Evolutionary conservation across 2,888 invertebrate species (phyloP), one percentile per base, ranked within the genome.

Genomic region (Lasioglossum morio): DNA sequence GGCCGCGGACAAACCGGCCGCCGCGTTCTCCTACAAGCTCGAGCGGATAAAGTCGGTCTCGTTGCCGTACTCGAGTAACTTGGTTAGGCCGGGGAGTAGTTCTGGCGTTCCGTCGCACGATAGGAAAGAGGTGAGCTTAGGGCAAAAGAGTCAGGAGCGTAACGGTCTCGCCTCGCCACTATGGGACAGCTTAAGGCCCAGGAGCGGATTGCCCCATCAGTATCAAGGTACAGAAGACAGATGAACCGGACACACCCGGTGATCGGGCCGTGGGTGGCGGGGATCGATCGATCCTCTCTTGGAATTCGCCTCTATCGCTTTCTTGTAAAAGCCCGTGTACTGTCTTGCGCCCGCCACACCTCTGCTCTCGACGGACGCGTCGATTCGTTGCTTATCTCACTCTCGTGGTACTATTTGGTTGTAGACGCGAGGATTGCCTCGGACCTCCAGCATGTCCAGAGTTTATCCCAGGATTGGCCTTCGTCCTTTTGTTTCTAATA

Each of bases 191-290:
- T 90, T 94, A 79, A 93, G 93, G 85, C 91, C 93, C 75, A 93
- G 94, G 91, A 93, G 91, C 87, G 94, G 93, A 88, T 91, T 94
- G 83, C 92, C 93, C 84, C 94, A 94, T 92, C 94, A 94, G 92
- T 94, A 94, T 93, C 94, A 94, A 94, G 94, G 94, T 94, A 94
- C 93, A 92, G 93, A 94, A 91, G 94, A 93, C 81, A 91, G 91
- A 82, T 94, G 91, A 94, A 93, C 85, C 82, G 85, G 81, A 76
- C n/a, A 81, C 77, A 46, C 40, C 10, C 74, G 57, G 73, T 43
- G 60, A 79, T 43, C n/a, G 43, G 37, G 10, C 70, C 66, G 40
- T 30, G 16, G 92, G 88, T 87, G 87, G 79, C 72, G 77, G 23
- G 37, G 84, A 79, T 79, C 84, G 80, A 48, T 72, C 77, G 82